These are phyloP conservation scores for Chalcosyrphus nemorum DNA, from an alignment of 2,888 invertebrate species.

Conservation along the genomic window DNA sequence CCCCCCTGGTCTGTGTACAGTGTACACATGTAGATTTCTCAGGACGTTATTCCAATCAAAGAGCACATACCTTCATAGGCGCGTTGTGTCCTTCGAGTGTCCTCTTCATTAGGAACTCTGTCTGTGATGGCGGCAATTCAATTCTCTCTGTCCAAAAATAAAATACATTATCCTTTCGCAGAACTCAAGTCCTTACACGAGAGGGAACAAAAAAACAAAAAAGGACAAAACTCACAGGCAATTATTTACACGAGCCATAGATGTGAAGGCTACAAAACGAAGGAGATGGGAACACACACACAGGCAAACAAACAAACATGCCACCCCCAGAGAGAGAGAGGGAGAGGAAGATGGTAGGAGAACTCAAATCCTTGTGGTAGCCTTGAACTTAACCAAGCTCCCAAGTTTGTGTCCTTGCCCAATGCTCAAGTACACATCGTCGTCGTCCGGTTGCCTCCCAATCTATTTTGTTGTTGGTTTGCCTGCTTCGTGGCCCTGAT, in stretches of 20 bases:
- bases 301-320: background rate
- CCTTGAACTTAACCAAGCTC: constrained; percentile 73
- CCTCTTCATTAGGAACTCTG: constrained; percentile 27
- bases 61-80: background rate
- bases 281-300: constrained; percentile 6
- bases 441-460: constrained; percentile 61
- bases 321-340: background rate
- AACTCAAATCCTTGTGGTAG: constrained; percentile 53
- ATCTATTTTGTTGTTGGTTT: constrained; percentile 26
- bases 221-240: constrained; percentile 45
- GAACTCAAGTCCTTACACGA: background rate
- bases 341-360: constrained; percentile 3
- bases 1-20: too few species aligned
- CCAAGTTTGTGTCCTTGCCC: constrained; percentile 69
- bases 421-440: constrained; percentile 64
- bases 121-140: background rate
- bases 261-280: constrained; percentile 35
- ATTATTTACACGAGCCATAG: constrained; percentile 63
- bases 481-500: constrained; percentile 31
- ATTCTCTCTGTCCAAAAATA: constrained; percentile 34
- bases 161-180: constrained; percentile 38
- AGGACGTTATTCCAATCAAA: constrained; percentile 8
- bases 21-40: constrained; percentile 10
- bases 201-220: background rate
- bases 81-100: constrained; percentile 40